phyloP scores from a whole-genome alignment of 2,888 invertebrate genomes.

The Calameuta idolon region DNA sequence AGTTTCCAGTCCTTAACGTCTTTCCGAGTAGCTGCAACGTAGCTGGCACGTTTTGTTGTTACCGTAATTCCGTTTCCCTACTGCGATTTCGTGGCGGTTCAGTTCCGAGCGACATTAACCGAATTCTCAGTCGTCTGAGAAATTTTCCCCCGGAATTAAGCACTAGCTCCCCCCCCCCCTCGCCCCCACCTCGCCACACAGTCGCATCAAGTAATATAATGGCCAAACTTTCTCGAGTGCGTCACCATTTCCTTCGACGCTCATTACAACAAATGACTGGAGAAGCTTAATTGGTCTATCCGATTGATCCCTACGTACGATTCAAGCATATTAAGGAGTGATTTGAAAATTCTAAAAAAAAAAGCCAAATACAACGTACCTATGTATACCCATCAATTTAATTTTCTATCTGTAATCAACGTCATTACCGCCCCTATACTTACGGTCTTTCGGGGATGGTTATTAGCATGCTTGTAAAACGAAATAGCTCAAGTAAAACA shows the following conservation, averaged over 20 bases:
- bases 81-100: background rate
- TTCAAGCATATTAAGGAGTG: background rate
- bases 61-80: background rate
- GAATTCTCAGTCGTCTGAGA: background rate
- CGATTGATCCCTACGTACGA: background rate
- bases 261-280: background rate
- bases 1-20: constrained; percentile 35
- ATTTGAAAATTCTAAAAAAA: background rate
- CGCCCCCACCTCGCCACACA: background rate
- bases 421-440: background rate
- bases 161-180: background rate
- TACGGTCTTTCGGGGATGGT: background rate
- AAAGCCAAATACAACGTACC: background rate
- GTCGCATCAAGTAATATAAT: background rate
- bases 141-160: background rate
- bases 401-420: background rate
- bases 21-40: constrained; percentile 32
- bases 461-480: background rate
- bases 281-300: background rate
- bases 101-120: constrained; percentile 9
- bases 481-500: background rate
- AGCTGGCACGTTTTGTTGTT: constrained; percentile 12
- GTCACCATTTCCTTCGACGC: background rate
- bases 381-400: background rate
- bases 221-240: background rate